Conservation (phyloP, 2,888 invertebrate species). For the Artemia sp. region DNA sequence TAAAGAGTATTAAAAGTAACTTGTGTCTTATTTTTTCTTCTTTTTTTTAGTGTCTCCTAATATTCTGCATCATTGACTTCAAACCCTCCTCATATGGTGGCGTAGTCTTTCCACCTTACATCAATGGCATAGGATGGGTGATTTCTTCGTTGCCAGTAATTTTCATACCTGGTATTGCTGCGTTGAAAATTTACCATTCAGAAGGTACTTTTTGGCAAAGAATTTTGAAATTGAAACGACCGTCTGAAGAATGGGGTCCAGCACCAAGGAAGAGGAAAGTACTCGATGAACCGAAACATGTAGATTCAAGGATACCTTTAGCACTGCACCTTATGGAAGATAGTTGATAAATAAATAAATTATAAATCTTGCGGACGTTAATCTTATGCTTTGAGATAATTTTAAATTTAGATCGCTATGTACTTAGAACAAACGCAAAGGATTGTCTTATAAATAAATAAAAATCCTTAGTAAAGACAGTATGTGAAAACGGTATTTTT, state of each 20-base stretch:
- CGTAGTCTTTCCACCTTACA: slow-evolving; percentile 59
- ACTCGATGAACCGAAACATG: slow-evolving; percentile 19
- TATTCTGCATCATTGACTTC: slow-evolving; percentile 63
- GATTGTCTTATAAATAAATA: too few species aligned
- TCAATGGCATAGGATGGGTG: slow-evolving; percentile 56
- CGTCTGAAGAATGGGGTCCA: slow-evolving; percentile 54
- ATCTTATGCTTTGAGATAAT: too few species aligned
- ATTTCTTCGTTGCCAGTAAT: slow-evolving; percentile 53
- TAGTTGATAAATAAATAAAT: too few species aligned
- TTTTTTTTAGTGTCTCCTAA: slow-evolving; percentile 47
- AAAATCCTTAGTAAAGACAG: too few species aligned
- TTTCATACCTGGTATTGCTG: slow-evolving; percentile 39
- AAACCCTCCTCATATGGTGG: slow-evolving; percentile 52
- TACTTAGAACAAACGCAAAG: too few species aligned
- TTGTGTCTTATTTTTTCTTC: slow-evolving; percentile 21
- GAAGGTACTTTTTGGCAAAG: slow-evolving; percentile 36
- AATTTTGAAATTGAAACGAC: slow-evolving; percentile 44
- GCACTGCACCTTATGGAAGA: neutral
- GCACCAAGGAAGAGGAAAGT: slow-evolving; percentile 28
- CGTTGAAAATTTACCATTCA: slow-evolving; percentile 24
- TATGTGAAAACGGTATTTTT: too few species aligned
- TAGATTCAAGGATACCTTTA: slow-evolving; percentile 16
- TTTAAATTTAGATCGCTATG: too few species aligned
- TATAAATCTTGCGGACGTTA: too few species aligned
- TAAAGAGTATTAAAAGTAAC: neutral